Conservation (phyloP, 2,888 invertebrate species). For the Stenodema calcarata region DNA sequence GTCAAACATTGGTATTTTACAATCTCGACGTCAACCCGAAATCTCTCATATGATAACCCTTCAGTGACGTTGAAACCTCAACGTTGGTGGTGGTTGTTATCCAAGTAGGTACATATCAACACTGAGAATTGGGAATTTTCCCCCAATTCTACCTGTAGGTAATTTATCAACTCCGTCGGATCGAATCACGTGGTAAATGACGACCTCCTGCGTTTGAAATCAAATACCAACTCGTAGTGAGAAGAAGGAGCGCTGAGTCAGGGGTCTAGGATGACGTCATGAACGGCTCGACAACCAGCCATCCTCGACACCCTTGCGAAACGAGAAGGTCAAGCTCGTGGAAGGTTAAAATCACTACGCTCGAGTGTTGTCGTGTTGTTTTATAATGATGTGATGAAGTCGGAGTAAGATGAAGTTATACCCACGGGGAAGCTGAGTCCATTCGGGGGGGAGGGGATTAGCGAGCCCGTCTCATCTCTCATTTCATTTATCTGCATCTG, state of each 20-base stretch:
- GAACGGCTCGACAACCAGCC: neutral
- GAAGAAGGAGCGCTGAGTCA: neutral
- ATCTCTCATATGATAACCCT: too few species aligned
- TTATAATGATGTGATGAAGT: slow-evolving; percentile 1
- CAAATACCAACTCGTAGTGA: too few species aligned
- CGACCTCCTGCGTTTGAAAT: neutral
- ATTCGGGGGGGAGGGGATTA: slow-evolving; percentile 4
- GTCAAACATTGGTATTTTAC: too few species aligned
- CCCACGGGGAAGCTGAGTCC: neutral
- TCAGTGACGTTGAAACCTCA: too few species aligned
- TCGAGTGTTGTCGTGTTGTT: neutral
- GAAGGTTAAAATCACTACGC: slow-evolving; percentile 15
- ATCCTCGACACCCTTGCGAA: neutral
- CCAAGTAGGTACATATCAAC: too few species aligned
- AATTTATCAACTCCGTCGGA: too few species aligned
- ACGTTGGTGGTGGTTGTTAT: too few species aligned
- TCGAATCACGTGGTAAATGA: too few species aligned
- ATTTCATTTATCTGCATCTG: neutral
- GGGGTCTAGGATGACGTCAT: slow-evolving; percentile 6
- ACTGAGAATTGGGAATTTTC: too few species aligned
- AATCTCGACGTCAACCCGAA: too few species aligned
- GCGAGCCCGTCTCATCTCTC: neutral
- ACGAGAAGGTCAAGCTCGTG: slow-evolving; percentile 5
- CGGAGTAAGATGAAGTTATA: neutral
- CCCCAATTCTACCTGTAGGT: too few species aligned